Evolutionary conservation across 2,113 vertebrate genomes (phyloP).

Genomic region (Apeltes quadracus): DNA sequence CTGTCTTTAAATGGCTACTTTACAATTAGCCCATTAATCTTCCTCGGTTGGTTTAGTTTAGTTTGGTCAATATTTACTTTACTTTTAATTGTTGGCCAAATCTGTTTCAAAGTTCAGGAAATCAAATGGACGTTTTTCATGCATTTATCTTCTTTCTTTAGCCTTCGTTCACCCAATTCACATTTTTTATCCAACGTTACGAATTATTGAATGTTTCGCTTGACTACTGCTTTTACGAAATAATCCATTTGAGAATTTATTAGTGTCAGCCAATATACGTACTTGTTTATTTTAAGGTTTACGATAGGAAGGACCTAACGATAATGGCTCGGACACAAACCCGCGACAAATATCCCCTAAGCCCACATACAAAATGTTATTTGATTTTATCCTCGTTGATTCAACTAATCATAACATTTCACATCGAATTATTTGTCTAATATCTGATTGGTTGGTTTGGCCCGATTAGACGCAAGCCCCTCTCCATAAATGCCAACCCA

Average conservation of each 20-base stretch:
- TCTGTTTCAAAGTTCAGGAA: background rate
- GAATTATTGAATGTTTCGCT: background rate
- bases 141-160: background rate
- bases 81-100: background rate
- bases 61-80: background rate
- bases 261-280: background rate
- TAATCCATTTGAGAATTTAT: background rate
- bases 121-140: background rate
- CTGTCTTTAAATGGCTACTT: background rate
- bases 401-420: background rate
- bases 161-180: background rate
- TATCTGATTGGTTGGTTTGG: background rate
- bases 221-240: background rate
- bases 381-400: background rate
- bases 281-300: too few species aligned
- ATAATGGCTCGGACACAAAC: background rate
- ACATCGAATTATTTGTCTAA: background rate
- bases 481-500: background rate
- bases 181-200: background rate
- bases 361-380: too few species aligned
- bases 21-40: background rate
- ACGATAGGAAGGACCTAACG: too few species aligned
- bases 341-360: too few species aligned
- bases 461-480: background rate
- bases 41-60: background rate